A percentile compares a stretch with the other conserved stretches of the same genome.
Evolutionary conservation across 2,113 vertebrate species (phyloP).

Genomic region (Spermophilus dauricus): DNA sequence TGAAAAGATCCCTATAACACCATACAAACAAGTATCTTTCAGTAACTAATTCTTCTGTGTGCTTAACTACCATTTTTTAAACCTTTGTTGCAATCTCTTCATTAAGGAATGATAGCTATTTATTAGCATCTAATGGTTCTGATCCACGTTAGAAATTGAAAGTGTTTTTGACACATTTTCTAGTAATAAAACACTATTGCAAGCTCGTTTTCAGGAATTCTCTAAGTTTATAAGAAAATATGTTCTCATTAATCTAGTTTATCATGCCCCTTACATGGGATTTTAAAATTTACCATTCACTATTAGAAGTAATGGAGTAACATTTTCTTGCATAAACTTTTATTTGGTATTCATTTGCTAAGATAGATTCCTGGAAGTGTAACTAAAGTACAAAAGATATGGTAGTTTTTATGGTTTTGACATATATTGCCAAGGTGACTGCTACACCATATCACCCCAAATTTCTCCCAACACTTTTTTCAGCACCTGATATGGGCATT

Average conservation of each 20-base stretch:
- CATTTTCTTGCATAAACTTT: not conserved
- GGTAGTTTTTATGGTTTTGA: not conserved
- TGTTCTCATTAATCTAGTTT: not conserved
- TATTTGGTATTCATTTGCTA: conserved; percentile 38
- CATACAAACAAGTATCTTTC: not conserved
- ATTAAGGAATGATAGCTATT: conserved; percentile 45
- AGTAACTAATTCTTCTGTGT: not conserved
- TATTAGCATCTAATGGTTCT: conserved; percentile 39
- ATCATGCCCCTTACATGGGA: not conserved
- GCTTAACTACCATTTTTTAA: conserved; percentile 49
- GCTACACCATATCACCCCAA: no score
- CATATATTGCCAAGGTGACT: not conserved
- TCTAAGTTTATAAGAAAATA: conserved; percentile 9
- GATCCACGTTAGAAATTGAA: not conserved
- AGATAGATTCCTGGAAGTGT: not conserved
- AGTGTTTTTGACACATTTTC: conserved; percentile 20
- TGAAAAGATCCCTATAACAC: not conserved
- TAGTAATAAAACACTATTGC: conserved; percentile 22
- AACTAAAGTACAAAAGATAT: not conserved
- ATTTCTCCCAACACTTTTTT: not conserved
- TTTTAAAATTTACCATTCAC: conserved; percentile 13
- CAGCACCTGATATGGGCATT: not conserved
- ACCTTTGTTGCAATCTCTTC: not conserved
- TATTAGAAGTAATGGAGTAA: not conserved
- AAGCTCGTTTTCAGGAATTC: not conserved